phyloP scores from a whole-genome alignment of 2,797 vertebrate species.

The Triplophysa yarkandensis region DNA sequence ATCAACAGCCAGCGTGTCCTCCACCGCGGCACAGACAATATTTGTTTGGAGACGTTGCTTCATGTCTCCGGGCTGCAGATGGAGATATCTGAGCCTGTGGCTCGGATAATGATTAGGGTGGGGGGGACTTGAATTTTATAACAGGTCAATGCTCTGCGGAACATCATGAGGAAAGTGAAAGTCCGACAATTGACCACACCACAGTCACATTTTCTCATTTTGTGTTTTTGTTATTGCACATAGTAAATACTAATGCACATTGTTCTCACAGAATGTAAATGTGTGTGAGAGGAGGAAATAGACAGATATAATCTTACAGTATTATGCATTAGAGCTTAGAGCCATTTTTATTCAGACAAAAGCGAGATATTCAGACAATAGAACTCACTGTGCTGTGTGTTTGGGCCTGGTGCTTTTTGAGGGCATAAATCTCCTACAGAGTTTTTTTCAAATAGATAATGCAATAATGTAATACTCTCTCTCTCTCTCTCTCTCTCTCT shows the following conservation, averaged over 20 bases:
- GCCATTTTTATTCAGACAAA: background rate
- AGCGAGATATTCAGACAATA: background rate
- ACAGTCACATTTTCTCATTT: background rate
- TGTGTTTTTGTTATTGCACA: background rate
- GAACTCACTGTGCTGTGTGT: background rate
- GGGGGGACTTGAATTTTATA: conserved; percentile 7
- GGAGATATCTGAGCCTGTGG: background rate
- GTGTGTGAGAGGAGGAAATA: background rate
- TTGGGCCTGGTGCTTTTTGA: conserved; percentile 1
- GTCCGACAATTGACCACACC: background rate
- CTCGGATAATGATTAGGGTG: background rate
- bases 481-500: no score
- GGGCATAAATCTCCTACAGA: conserved; percentile 16
- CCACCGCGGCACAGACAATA: background rate
- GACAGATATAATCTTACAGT: background rate
- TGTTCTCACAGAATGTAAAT: background rate
- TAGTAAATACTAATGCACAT: background rate
- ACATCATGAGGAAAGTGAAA: background rate
- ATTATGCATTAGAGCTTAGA: background rate
- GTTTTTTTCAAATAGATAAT: conserved; percentile 7
- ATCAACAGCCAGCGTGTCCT: background rate
- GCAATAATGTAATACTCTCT: background rate
- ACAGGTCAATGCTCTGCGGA: background rate
- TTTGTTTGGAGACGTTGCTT: background rate
- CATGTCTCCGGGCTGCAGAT: conserved; percentile 3